These are phyloP conservation scores for Ostrea denselamellosa DNA, from an alignment of 1,140 invertebrate species.

Conservation along the genomic window DNA sequence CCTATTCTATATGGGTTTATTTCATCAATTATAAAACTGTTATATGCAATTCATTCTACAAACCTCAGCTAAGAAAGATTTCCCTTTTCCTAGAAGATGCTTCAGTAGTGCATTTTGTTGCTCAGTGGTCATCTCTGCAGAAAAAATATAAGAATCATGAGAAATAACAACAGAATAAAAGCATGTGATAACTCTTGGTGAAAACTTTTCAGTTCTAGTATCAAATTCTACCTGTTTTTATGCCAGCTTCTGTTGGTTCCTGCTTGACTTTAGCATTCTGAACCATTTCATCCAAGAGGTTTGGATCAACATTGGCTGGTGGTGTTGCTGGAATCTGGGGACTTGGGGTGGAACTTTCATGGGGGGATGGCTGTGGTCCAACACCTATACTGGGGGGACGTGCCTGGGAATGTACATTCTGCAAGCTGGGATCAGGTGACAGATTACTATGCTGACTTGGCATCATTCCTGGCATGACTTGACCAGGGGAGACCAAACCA, in stretches of 20 bases:
- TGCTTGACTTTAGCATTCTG: constrained; percentile 19
- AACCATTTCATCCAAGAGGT: constrained; percentile 24
- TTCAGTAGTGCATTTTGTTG: constrained; percentile 75
- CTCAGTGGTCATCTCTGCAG: constrained; percentile 51
- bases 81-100: constrained; percentile 72
- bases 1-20: background rate
- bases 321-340: constrained; percentile 51
- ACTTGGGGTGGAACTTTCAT: constrained; percentile 49
- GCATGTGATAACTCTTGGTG: background rate
- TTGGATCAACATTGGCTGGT: constrained; percentile 42
- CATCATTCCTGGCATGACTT: constrained; percentile 35
- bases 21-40: background rate
- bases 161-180: background rate
- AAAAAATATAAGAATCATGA: background rate
- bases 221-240: constrained; percentile 39
- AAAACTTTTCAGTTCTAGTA: background rate
- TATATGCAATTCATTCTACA: background rate
- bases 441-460: constrained; percentile 15
- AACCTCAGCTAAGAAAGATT: background rate
- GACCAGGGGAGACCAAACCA: background rate
- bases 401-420: constrained; percentile 9
- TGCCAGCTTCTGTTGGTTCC: background rate
- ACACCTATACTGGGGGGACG: constrained; percentile 8
- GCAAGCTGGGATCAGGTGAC: constrained; percentile 1
- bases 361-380: constrained; percentile 34